Conservation (phyloP, 2,797 vertebrate species). For the Pseudochirops corinnae region DNA sequence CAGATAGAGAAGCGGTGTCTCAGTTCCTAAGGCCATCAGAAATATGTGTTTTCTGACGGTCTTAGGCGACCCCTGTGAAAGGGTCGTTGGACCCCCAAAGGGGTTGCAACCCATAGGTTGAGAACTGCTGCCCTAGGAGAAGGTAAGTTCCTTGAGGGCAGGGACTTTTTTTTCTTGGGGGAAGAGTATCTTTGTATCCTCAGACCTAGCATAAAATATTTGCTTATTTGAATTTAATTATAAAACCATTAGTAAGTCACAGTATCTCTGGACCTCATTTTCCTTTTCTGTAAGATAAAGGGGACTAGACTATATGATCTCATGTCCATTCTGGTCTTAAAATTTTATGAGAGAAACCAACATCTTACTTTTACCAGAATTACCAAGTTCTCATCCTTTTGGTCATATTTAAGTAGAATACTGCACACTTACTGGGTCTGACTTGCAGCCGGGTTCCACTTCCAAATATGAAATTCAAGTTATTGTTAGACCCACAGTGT, state of each 20-base stretch:
- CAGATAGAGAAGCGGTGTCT: too few relatives aligned
- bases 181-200: neutral
- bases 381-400: slow-evolving; percentile 55
- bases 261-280: slow-evolving; percentile 60
- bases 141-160: neutral
- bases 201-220: neutral
- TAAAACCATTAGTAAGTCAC: slow-evolving; percentile 58
- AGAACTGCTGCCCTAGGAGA: neutral
- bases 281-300: neutral
- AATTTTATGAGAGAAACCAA: neutral
- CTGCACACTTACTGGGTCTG: slow-evolving; percentile 75
- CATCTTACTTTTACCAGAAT: slow-evolving; percentile 56
- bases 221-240: neutral
- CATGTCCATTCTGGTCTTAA: neutral
- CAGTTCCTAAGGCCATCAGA: neutral
- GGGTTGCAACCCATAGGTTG: too few relatives aligned
- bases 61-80: too few relatives aligned
- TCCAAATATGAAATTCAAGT: slow-evolving; percentile 73
- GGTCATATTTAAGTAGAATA: slow-evolving; percentile 57
- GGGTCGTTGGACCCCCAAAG: too few relatives aligned
- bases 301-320: neutral
- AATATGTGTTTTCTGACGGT: too few relatives aligned
- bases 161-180: neutral
- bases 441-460: slow-evolving; percentile 81
- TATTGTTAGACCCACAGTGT: slow-evolving; percentile 80